Base-by-base conservation (phyloP, 2,888 invertebrate genomes). In the Phengaris arion region DNA sequence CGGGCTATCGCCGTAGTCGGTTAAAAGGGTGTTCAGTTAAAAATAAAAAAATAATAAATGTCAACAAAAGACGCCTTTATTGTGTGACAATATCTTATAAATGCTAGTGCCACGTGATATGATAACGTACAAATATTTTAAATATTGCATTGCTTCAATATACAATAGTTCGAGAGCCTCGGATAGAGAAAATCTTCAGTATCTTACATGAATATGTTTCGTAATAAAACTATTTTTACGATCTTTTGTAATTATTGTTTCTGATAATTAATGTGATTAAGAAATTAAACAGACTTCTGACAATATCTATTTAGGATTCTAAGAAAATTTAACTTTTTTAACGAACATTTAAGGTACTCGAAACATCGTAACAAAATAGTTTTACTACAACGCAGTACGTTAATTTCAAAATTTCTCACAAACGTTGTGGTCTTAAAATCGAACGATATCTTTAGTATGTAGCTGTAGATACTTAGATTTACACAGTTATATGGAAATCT, bases 71-170 rank as follows among this genome's bases (percentile, higher is more conserved):
- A 83, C 85, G 81, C 83, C 81, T 81, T 82, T 82, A 85, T 81
- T 79, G 82, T 81, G 89, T 88, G 87, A 86, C 81, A 81, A 85
- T 86, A 86, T 82, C 80, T 87, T 87, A 88, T 81, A 80, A 83
- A 79, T 85, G 81, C 84, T 86, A 85, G 89, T 90, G 88, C 87
- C 84, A 83, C 81, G 74, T 89, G 89, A 88, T 89, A 88, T 87
- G 85, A 87, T 83, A 78, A 79, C 79, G 78, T 81, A 81, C 78
- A 79, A 81, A 80, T 78, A 78, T 81, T 78, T 77, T 75, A 80
- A 79, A 76, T 81, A 84, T 81, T 83, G 82, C 81, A 80, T 82
- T 83, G 78, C 77, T 80, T 82, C 76, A 75, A 78, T 77, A 77
- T 80, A 79, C 79, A 80, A 76, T 69, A 55, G 22, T 57, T 75